A percentile compares a stretch with the other conserved stretches of the same genome.
Evolutionary conservation across 2,113 vertebrate species (phyloP).

Genomic region (Cyanoderma ruficeps): DNA sequence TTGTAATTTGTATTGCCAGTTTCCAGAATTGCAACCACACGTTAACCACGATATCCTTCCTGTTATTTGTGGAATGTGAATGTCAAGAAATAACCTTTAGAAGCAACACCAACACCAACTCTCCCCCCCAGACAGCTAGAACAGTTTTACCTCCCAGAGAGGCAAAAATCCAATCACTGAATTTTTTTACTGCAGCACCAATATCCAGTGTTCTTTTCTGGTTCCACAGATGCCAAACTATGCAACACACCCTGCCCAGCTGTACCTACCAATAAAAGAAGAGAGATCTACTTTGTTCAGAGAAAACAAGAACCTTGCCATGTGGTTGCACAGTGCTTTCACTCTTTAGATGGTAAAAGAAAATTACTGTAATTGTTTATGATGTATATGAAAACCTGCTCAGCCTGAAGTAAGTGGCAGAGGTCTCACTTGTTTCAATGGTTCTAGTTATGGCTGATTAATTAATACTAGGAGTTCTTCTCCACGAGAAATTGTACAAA

Average conservation of each 20-base stretch:
- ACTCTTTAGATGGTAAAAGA: slow-evolving; percentile 11
- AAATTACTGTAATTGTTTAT: slow-evolving; percentile 37
- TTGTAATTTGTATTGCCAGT: background rate
- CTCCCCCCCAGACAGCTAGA: background rate
- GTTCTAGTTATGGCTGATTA: background rate
- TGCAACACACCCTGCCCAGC: background rate
- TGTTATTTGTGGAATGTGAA: slow-evolving; percentile 18
- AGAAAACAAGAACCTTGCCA: background rate
- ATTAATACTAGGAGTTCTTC: background rate
- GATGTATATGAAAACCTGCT: slow-evolving; percentile 11
- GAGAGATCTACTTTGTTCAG: background rate
- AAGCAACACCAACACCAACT: background rate
- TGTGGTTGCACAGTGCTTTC: background rate
- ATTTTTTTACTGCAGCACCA: background rate
- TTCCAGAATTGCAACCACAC: slow-evolving; percentile 16
- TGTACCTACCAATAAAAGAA: background rate
- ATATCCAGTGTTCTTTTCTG: background rate
- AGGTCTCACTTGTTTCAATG: background rate
- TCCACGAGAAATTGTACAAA: background rate
- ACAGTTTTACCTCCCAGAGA: background rate
- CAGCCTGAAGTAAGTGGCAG: slow-evolving; percentile 4
- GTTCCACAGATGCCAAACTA: background rate
- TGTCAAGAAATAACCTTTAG: slow-evolving; percentile 19
- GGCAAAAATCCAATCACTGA: fast-evolving
- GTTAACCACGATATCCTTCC: slow-evolving; percentile 36